Conservation (phyloP, 2,888 invertebrate genomes). For the Xylophagus ater region DNA sequence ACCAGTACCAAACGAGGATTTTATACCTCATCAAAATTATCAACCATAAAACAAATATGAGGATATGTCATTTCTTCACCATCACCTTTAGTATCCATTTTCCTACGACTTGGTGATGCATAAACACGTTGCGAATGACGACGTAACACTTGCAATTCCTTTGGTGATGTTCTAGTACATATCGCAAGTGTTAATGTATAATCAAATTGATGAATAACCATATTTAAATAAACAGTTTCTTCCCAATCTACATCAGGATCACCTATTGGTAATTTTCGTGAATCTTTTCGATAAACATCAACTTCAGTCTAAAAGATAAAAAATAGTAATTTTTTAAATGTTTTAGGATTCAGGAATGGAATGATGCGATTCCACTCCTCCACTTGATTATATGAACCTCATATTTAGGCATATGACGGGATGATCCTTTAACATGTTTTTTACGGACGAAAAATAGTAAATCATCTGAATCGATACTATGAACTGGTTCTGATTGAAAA, state of each 20-base stretch:
- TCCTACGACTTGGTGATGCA: conserved; percentile 90
- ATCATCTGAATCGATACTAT: conserved; percentile 83
- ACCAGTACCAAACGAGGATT: too few relatives aligned
- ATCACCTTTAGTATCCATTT: conserved; percentile 98
- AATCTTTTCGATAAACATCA: conserved; percentile 95
- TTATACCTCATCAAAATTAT: conserved; percentile 96
- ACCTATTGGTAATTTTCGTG: conserved; percentile 89
- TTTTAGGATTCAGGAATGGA: too few relatives aligned
- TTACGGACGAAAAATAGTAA: conserved; percentile 91
- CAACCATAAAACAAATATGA: conserved; percentile 98
- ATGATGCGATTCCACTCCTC: too few relatives aligned
- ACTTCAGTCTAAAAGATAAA: conserved; percentile 62
- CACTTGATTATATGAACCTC: too few relatives aligned
- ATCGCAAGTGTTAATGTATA: conserved; percentile 95
- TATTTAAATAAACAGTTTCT: conserved; percentile 95
- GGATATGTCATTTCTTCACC: conserved; percentile 98
- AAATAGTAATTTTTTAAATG: conserved; percentile 1
- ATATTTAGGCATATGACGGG: conserved; percentile 79
- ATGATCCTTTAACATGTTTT: conserved; percentile 78
- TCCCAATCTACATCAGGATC: conserved; percentile 98
- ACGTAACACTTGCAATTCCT: conserved; percentile 90
- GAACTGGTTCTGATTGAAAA: conserved; percentile 67
- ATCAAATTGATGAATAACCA: conserved; percentile 97
- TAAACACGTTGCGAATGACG: conserved; percentile 91
- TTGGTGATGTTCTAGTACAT: conserved; percentile 94